These are phyloP conservation scores for Zaprionus tsacasi DNA, from an alignment of 1,140 invertebrate genomes.

Conservation along the genomic window DNA sequence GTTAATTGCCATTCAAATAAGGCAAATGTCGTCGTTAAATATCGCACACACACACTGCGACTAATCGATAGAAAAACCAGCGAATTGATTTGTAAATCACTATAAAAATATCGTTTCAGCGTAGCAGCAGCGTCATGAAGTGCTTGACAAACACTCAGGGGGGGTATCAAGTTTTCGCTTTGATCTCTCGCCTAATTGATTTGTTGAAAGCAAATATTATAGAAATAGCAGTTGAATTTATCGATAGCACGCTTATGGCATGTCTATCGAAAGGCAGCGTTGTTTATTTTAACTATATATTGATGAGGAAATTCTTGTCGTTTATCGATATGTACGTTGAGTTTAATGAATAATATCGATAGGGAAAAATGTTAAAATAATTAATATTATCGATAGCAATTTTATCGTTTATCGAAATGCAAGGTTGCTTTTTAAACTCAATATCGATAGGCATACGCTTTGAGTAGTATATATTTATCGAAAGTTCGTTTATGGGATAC, in stretches of 20 bases:
- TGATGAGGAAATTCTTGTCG: too few relatives aligned
- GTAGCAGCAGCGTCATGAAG: background rate
- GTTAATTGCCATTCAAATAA: background rate
- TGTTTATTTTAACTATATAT: too few relatives aligned
- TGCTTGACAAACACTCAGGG: background rate
- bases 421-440: background rate
- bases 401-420: too few relatives aligned
- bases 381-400: too few relatives aligned
- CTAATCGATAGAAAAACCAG: background rate
- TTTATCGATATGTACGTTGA: too few relatives aligned
- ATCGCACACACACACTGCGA: background rate
- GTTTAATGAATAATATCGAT: too few relatives aligned
- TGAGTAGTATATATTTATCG: background rate
- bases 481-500: too few relatives aligned
- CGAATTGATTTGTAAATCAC: background rate
- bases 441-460: background rate
- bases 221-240: background rate
- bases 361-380: too few relatives aligned
- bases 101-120: background rate
- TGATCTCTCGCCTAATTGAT: constrained; percentile 33
- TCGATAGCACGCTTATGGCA: background rate
- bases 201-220: constrained; percentile 9
- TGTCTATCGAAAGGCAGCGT: too few relatives aligned
- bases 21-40: background rate
- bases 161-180: background rate